A percentile compares a stretch with the other conserved stretches of the same genome.
phyloP scores from a whole-genome alignment of 1,140 invertebrate species.

The Harlomillsia oculata region DNA sequence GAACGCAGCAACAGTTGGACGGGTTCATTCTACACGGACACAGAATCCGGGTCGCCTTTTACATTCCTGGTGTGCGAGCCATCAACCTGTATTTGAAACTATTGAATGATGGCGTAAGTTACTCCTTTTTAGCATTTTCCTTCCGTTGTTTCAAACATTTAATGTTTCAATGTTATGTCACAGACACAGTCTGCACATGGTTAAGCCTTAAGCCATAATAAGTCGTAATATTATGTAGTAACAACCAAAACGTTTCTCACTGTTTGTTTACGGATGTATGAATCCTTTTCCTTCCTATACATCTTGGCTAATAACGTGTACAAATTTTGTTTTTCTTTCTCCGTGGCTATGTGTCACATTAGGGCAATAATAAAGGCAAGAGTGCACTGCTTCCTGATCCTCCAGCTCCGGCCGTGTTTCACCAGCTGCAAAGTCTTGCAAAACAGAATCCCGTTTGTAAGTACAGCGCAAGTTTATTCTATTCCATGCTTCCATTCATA shows the following conservation, averaged over 20 bases:
- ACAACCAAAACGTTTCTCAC: too few relatives aligned
- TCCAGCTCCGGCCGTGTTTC: conserved; percentile 43
- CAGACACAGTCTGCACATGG: too few relatives aligned
- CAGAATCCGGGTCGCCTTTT: conserved; percentile 47
- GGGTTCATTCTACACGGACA: conserved; percentile 42
- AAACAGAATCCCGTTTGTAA: conserved; percentile 49
- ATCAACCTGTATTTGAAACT: conserved; percentile 49
- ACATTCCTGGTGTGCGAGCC: conserved; percentile 49
- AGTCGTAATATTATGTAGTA: too few relatives aligned
- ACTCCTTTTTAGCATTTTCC: too few relatives aligned
- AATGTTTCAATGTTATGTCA: too few relatives aligned
- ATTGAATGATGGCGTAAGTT: conserved; percentile 42
- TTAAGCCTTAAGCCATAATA: too few relatives aligned
- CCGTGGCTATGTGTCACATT: too few relatives aligned
- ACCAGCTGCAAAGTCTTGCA: conserved; percentile 44
- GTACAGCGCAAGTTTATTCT: conserved; percentile 28
- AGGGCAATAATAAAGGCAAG: conserved; percentile 40
- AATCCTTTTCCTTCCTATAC: too few relatives aligned
- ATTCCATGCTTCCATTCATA: too few relatives aligned
- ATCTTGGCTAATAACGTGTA: too few relatives aligned
- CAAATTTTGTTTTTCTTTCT: conserved; percentile 19
- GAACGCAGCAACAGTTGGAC: conserved; percentile 42
- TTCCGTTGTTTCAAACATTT: too few relatives aligned
- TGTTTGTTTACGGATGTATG: too few relatives aligned
- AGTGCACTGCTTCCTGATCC: conserved; percentile 44